These are phyloP conservation scores for Drosophila baimaii DNA, from an alignment of 1,140 invertebrate species.

Conservation along the genomic window DNA sequence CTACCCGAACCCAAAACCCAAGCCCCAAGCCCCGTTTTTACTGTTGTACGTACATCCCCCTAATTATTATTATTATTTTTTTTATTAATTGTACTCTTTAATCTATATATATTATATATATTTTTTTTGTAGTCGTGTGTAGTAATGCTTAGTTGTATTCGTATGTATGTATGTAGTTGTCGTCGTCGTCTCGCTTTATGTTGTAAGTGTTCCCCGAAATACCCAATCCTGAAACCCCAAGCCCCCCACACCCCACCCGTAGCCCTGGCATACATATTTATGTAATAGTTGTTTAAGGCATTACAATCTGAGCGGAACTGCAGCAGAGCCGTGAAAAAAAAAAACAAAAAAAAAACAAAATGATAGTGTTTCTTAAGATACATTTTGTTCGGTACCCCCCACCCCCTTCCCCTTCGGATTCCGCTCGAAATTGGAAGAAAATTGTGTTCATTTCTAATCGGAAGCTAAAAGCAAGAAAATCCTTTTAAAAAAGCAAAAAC, in stretches of 20 bases:
- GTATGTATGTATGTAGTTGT: constrained; percentile 12
- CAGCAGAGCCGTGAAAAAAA: constrained; percentile 20
- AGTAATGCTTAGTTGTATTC: constrained; percentile 48
- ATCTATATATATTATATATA: constrained; percentile 19
- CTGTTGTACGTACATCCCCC: constrained; percentile 38
- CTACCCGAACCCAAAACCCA: background rate
- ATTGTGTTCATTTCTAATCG: constrained; percentile 5
- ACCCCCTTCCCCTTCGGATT: background rate
- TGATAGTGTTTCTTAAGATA: background rate
- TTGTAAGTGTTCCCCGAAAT: constrained; percentile 36
- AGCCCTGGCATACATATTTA: constrained; percentile 41
- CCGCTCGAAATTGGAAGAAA: constrained; percentile 1
- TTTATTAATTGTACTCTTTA: constrained; percentile 25
- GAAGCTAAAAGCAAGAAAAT: constrained; percentile 4
- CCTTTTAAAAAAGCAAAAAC: background rate
- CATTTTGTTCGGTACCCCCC: background rate
- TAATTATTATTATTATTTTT: constrained; percentile 24
- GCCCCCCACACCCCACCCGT: background rate
- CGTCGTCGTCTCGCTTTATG: constrained; percentile 53
- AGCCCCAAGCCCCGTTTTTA: constrained; percentile 8
- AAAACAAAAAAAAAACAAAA: background rate
- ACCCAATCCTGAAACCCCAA: background rate
- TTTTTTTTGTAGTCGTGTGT: constrained; percentile 48
- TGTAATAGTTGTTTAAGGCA: constrained; percentile 42
- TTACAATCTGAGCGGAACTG: constrained; percentile 36